Evolutionary conservation across 2,113 vertebrate genomes (phyloP).

Genomic region (Theropithecus gelada): DNA sequence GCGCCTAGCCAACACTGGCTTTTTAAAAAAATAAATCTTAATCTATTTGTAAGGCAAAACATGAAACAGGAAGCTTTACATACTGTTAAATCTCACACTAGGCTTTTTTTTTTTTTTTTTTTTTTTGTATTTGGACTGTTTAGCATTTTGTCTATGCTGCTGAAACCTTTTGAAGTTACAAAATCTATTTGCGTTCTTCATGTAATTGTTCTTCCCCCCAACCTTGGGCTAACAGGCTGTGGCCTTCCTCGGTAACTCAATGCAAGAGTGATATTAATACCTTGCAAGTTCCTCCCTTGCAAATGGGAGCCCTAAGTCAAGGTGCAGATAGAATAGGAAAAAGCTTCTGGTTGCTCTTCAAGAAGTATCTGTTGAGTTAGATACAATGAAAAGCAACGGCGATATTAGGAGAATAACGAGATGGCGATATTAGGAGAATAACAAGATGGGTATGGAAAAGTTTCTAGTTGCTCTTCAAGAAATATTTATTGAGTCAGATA

Average conservation of each 20-base stretch:
- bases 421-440: no score
- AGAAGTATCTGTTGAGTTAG: neutral
- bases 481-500: neutral
- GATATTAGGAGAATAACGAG: no score
- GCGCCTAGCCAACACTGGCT: neutral
- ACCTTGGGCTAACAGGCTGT: neutral
- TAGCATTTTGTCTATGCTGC: neutral
- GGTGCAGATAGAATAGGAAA: neutral
- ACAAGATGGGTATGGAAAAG: neutral
- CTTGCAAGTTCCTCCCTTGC: neutral
- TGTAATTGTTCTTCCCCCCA: neutral
- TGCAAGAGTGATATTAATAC: neutral
- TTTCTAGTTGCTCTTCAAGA: neutral
- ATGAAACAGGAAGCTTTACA: neutral
- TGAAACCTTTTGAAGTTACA: neutral
- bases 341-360: neutral
- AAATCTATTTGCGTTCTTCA: neutral
- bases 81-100: neutral
- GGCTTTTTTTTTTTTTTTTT: neutral
- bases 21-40: neutral
- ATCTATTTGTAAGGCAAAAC: neutral
- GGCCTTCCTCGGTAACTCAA: neutral
- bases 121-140: neutral
- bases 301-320: neutral
- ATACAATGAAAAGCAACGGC: no score